These are phyloP conservation scores for Sinopyrophorus schimmeli DNA, from an alignment of 2,888 invertebrate genomes.

Conservation along the genomic window DNA sequence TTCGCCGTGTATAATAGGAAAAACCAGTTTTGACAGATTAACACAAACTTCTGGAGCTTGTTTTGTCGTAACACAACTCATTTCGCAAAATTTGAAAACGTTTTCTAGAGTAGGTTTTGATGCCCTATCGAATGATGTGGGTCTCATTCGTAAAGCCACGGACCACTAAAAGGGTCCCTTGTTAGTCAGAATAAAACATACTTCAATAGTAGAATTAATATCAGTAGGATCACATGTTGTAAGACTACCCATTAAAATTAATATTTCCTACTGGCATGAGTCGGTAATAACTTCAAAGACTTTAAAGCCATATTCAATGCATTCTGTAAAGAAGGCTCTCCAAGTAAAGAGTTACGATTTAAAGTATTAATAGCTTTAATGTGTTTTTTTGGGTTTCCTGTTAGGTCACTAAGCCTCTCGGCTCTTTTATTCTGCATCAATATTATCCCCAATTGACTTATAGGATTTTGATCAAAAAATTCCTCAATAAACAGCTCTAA, in stretches of 20 bases:
- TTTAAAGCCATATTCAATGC: conserved; percentile 86
- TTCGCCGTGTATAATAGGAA: too few species aligned
- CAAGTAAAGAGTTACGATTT: conserved; percentile 70
- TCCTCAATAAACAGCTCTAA: conserved; percentile 93
- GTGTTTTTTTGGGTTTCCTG: conserved; percentile 83
- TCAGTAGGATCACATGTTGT: conserved; percentile 98
- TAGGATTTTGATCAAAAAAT: conserved; percentile 98
- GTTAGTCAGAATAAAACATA: too few species aligned
- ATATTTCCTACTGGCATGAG: conserved; percentile 94
- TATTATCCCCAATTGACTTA: conserved; percentile 94
- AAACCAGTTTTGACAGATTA: too few species aligned
- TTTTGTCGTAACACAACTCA: too few species aligned
- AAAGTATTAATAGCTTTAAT: conserved; percentile 69
- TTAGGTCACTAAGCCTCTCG: conserved; percentile 88
- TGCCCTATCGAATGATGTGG: too few species aligned
- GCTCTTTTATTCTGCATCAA: conserved; percentile 91
- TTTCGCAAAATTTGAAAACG: too few species aligned
- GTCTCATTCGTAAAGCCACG: too few species aligned
- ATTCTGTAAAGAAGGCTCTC: conserved; percentile 97
- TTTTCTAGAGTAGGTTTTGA: too few species aligned
- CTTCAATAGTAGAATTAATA: conserved; percentile 80
- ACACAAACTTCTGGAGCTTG: too few species aligned
- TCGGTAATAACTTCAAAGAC: conserved; percentile 84
- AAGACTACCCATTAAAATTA: conserved; percentile 89
- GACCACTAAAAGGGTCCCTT: too few species aligned